Conservation (phyloP, 2,797 vertebrate genomes). For the Acanthiza pusilla region DNA sequence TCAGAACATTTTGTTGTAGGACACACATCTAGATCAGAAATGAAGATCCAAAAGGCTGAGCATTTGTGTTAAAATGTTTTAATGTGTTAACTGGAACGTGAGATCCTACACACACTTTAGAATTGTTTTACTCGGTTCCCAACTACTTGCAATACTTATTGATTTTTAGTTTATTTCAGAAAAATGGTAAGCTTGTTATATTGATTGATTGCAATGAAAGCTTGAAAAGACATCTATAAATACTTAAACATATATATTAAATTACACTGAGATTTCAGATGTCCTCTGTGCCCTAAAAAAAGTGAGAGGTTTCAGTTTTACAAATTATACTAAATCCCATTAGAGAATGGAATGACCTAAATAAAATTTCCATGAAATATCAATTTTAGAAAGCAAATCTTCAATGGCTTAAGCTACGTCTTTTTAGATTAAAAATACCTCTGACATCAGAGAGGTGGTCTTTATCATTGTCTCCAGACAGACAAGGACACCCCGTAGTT, state of each 20-base stretch:
- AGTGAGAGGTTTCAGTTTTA: background rate
- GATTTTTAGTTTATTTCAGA: slow-evolving; percentile 25
- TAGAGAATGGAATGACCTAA: slow-evolving; percentile 8
- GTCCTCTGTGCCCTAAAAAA: background rate
- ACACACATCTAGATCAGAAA: background rate
- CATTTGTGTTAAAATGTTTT: background rate
- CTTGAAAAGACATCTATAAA: slow-evolving; percentile 11
- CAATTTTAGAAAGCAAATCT: slow-evolving; percentile 17
- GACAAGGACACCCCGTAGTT: background rate
- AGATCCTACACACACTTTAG: background rate
- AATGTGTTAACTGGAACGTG: background rate
- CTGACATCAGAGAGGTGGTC: background rate
- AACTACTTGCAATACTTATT: background rate
- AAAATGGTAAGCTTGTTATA: background rate
- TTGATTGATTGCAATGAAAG: slow-evolving; percentile 2
- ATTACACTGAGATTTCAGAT: background rate
- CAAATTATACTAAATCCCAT: slow-evolving; percentile 27
- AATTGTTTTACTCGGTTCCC: background rate
- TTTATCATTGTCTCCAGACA: background rate
- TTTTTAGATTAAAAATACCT: slow-evolving; percentile 1
- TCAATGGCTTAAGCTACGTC: background rate
- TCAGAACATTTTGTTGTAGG: background rate
- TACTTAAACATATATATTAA: background rate
- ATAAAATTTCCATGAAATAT: slow-evolving; percentile 41
- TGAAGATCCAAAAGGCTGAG: background rate